These are phyloP conservation scores for Drosophila testacea DNA, from an alignment of 2,888 invertebrate genomes.

Conservation along the genomic window DNA sequence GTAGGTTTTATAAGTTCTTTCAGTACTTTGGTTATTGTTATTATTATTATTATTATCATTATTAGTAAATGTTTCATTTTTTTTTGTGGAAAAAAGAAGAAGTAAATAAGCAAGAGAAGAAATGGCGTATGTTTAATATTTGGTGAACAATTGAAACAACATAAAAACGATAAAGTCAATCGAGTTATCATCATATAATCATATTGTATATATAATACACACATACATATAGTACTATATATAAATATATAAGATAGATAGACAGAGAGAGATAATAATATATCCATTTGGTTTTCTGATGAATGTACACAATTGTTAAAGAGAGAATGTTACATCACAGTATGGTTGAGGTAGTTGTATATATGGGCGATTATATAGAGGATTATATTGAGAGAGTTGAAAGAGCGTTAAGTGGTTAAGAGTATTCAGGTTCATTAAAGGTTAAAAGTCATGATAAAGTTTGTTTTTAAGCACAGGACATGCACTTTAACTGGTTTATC, in stretches of 20 bases:
- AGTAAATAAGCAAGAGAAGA: constrained; percentile 82
- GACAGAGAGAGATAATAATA: constrained; percentile 46
- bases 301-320: constrained; percentile 38
- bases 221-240: constrained; percentile 20
- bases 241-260: constrained; percentile 24
- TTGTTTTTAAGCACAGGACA: constrained; percentile 26
- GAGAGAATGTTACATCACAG: constrained; percentile 29
- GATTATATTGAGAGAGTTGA: constrained; percentile 20
- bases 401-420: constrained; percentile 36
- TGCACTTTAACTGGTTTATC: constrained; percentile 23
- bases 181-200: constrained; percentile 67
- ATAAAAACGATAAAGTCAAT: constrained; percentile 71
- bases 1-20: constrained; percentile 50
- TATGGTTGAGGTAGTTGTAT: constrained; percentile 10
- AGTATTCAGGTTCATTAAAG: constrained; percentile 37
- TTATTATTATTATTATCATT: constrained; percentile 47
- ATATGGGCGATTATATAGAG: constrained; percentile 39
- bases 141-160: constrained; percentile 75
- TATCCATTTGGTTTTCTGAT: constrained; percentile 32
- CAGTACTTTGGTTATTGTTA: constrained; percentile 50
- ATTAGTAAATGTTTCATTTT: constrained; percentile 55
- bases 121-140: constrained; percentile 81
- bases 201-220: constrained; percentile 23
- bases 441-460: constrained; percentile 32
- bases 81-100: constrained; percentile 72